A percentile compares a stretch with the other conserved stretches of the same genome.
Conservation (phyloP, 1,140 invertebrate genomes). For the Pollicipes pollicipes region DNA sequence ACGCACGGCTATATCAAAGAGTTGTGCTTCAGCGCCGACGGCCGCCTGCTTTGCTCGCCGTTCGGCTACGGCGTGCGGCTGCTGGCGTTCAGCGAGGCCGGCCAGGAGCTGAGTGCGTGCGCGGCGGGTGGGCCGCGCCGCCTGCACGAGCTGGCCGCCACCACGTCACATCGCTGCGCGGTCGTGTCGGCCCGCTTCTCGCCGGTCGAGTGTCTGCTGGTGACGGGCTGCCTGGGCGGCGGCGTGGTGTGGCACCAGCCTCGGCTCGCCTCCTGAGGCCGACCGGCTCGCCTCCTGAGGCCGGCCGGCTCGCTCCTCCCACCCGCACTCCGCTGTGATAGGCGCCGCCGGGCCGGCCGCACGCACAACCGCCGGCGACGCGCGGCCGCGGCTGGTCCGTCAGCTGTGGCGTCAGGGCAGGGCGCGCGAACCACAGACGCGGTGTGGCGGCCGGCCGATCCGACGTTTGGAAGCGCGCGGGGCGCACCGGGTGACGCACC, state of each 20-base stretch:
- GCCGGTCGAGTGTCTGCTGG: slow-evolving; percentile 60
- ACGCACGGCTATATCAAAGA: slow-evolving; percentile 65
- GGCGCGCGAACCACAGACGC: too few relatives aligned
- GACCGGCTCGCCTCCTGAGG: neutral
- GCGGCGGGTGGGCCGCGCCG: slow-evolving; percentile 31
- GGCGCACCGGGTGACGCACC: too few relatives aligned
- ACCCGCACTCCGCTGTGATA: neutral
- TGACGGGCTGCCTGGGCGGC: slow-evolving; percentile 70
- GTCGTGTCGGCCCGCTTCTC: slow-evolving; percentile 85
- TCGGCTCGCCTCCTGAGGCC: neutral
- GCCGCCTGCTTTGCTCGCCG: slow-evolving; percentile 71
- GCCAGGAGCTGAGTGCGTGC: slow-evolving; percentile 56
- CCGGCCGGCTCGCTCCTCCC: too few relatives aligned
- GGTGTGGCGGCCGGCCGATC: too few relatives aligned
- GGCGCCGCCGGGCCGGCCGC: too few relatives aligned
- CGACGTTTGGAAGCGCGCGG: too few relatives aligned
- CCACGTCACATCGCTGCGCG: slow-evolving; percentile 54
- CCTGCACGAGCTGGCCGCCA: slow-evolving; percentile 44
- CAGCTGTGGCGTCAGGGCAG: too few relatives aligned
- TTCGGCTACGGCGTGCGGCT: slow-evolving; percentile 66
- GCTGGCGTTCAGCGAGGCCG: slow-evolving; percentile 54
- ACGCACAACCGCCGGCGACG: too few relatives aligned
- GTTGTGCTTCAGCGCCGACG: slow-evolving; percentile 71
- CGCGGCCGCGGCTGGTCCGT: too few relatives aligned
- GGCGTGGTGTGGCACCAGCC: slow-evolving; percentile 80